Evolutionary conservation across 2,888 invertebrate genomes (phyloP), one percentile per base, ranked within the genome.

Genomic region (Sinohyriopsis cumingii): DNA sequence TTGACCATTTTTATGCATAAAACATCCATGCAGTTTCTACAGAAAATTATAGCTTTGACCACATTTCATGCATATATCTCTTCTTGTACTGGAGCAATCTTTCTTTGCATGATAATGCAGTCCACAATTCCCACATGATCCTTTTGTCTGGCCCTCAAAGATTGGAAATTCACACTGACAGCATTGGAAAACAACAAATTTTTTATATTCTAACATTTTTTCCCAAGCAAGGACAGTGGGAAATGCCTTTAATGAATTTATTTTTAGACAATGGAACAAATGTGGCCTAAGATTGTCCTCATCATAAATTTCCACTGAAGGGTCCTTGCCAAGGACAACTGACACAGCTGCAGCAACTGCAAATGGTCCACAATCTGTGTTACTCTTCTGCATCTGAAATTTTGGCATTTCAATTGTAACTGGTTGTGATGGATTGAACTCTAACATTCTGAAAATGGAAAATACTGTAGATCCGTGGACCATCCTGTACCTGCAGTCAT

Each of bases 331-430:
- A 66, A 59, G 9, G 5, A 72, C 75, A 6, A 80, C 24, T 18
- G 73, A 63, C 55, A 77, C 69, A 59, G 76, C 73, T 45, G 77
- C 69, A 15, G 80, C 78, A 20, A 80, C 68, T 28, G 77, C 72
- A 73, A 77, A 81, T 19, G 76, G 63, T 1, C 81, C 79, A 76
- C 77, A 81, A 25, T 76, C 79, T 18, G 59, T n/a, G 45, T 75
- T 73, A 55, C 69, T 74, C 28, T 66, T 53, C 61, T 80, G 80
- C 59, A 61, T 70, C 55, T 80, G 80, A 66, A 76, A 80, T 15
- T 33, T 22, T 25, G 76, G 73, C 65, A 76, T 66, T 65, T 76
- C 74, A 20, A 80, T 65, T 15, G 22, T 59, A 9, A 80, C 60
- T 15, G 55, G 33, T 18, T 12, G 12, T 22, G 54, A 61, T 15